Evolutionary conservation across 2,797 vertebrate genomes (phyloP).

Genomic region (Gorsachius magnificus): DNA sequence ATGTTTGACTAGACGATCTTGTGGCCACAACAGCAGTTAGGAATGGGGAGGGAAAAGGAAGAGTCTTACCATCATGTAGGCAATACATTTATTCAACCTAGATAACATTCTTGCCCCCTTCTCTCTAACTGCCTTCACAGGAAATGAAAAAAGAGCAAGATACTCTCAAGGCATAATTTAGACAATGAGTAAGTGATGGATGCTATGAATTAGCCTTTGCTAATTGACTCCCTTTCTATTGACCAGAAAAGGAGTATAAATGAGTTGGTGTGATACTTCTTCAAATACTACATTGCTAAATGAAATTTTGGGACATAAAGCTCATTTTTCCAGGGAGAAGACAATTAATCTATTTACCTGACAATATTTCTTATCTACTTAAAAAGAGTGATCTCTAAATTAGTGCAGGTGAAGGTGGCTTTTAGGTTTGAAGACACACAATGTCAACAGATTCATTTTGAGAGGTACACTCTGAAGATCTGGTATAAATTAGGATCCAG

Average conservation of each 20-base stretch:
- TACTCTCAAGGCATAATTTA: neutral
- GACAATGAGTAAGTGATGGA: neutral
- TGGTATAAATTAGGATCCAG: neutral
- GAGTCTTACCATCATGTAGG: neutral
- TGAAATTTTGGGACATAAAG: neutral
- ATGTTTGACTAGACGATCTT: too few species aligned
- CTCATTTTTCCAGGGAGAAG: neutral
- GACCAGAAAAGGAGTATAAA: neutral
- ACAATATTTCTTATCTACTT: neutral
- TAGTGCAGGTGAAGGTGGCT: neutral
- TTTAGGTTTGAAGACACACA: neutral
- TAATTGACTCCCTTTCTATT: neutral
- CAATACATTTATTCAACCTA: neutral
- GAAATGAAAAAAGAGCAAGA: neutral
- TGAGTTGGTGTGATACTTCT: neutral
- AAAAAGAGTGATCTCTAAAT: neutral
- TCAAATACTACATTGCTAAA: neutral
- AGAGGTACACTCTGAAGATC: neutral
- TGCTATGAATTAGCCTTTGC: neutral
- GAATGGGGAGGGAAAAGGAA: neutral
- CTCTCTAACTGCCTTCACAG: neutral
- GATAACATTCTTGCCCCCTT: rapidly evolving
- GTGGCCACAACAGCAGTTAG: neutral
- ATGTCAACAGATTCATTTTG: neutral
- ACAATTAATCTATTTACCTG: neutral